A percentile compares a stretch with the other conserved stretches of the same genome.
phyloP scores from a whole-genome alignment of 1,140 invertebrate genomes.

The Zophobas morio region DNA sequence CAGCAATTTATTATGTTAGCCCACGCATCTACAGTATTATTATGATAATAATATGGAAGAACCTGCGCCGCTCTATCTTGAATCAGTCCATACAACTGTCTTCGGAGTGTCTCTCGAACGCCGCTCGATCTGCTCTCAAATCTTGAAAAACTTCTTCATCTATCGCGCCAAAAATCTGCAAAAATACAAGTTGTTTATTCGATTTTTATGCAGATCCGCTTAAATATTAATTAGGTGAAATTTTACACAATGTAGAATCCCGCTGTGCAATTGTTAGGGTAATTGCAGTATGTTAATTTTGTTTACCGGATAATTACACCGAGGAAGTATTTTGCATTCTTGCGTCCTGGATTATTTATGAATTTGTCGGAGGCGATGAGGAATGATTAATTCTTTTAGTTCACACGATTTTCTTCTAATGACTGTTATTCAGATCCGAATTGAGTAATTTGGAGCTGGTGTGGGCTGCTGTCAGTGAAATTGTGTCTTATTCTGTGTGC shows the following conservation, averaged over 20 bases:
- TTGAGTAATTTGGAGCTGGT: not conserved
- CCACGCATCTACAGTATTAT: constrained; percentile 49
- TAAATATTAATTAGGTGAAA: constrained; percentile 33
- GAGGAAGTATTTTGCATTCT: constrained; percentile 27
- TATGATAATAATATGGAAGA: constrained; percentile 51
- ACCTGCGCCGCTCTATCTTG: constrained; percentile 49
- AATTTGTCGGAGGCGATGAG: not conserved
- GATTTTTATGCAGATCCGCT: constrained; percentile 10
- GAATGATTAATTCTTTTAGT: not conserved
- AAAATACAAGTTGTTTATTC: constrained; percentile 7
- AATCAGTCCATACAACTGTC: constrained; percentile 52
- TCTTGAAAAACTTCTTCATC: not conserved
- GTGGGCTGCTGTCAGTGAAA: not conserved
- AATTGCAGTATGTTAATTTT: constrained; percentile 39
- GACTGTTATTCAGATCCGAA: not conserved
- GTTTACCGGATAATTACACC: constrained; percentile 12
- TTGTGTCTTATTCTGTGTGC: not conserved
- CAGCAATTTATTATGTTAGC: constrained; percentile 49
- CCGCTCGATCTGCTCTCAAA: not conserved
- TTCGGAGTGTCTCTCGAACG: constrained; percentile 12
- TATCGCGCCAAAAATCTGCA: not conserved
- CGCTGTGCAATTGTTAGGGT: constrained; percentile 38
- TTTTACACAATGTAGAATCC: constrained; percentile 31
- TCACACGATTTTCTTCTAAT: not conserved
- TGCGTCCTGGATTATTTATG: constrained; percentile 1